Evolutionary conservation across 2,113 vertebrate genomes (phyloP), one percentile per base, ranked within the genome.

Genomic region (Chaetodon trifascialis): DNA sequence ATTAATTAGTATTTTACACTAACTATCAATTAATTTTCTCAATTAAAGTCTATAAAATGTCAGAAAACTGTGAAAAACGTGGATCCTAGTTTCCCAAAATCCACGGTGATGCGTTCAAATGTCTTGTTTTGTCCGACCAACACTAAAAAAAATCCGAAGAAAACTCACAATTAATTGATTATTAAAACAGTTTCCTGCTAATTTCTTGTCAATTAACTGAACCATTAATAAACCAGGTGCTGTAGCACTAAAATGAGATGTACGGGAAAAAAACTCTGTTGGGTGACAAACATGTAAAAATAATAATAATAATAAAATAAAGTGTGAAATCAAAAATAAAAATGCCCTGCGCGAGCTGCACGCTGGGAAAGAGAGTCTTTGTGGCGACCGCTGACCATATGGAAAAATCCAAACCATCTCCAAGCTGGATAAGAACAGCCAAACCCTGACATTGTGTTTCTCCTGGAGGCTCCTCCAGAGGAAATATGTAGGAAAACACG

Each of bases 331-430:
- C 8, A 49, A n/a, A 56, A 19, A n/a, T n/a, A n/a, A n/a, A n/a
- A n/a, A n/a, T n/a, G n/a, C n/a, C n/a, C n/a, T n/a, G n/a, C n/a
- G 30, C 30, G 30, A 30, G 30, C 30, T 40, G 38, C 52, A 60
- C 30, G 23, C 46, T 42, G 17, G 11, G 10, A 30, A 5, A 30
- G 30, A 7, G 11, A 34, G 7, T 4, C 16, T 71, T 58, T 58
- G 58, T 51, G 49, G 47, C 11, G 16, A 21, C 2, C 36, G 65
- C 55, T 46, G 10, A 16, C 10, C 70, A 47, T 36, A 11, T 71
- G 82, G 80, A 69, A 73, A 80, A 81, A 23, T 36, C 15, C 4
- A 65, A 64, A 68, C 66, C 19, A 46, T 11, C 55, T 52, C n/a
- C 49, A 59, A 34, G 34, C 4, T 74, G 49, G 62, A 46, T 49